Evolutionary conservation across 2,797 vertebrate genomes (phyloP), one percentile per base, ranked within the genome.

Genomic region (Clarias fuscus): DNA sequence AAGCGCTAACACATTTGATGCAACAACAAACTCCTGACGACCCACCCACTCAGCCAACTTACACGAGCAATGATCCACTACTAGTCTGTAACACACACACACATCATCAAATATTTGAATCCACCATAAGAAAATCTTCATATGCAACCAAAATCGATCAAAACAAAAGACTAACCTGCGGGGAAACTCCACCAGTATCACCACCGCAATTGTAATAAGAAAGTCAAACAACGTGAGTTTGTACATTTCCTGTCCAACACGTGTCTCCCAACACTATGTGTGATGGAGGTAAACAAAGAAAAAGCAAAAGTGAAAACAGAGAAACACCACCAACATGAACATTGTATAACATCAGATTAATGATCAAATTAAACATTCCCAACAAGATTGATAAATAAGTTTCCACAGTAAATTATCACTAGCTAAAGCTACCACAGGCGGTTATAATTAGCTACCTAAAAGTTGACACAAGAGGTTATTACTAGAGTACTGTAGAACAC

Each of bases 221-320:
- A 98, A 91, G 88, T 98, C 97, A 48, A 98, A 98, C 58, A 98
- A 86, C 1, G 96, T 92, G 62, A 98, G 93, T 88, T 96, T 98
- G 93, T 98, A 98, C 97, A 98, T 98, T 91, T 98, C 97, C 92
- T 97, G 97, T 10, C 97, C 97, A 15, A 98, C 82, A 0, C 95
- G 93, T 0, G 96, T 98, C 94, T 98, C 97, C 97, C 97, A 98
- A 92, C 97, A 98, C 97, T 98, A 65, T 59, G 27, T 40, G 30
- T 58, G n/a, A 67, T 30, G 58, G 43, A 37, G 17, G 22, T 40
- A 73, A 24, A 64, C 2, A 64, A 59, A 88, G 24, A 68, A 24
- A 53, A 11, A 7, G 8, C 37, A 24, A 17, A 58, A 24, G 2
- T 17, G 3, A 68, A 70, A 6, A 82, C n/a, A 58, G 24, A 53